phyloP scores from a whole-genome alignment of 2,888 invertebrate genomes.

The Caenorhabditis sp. region DNA sequence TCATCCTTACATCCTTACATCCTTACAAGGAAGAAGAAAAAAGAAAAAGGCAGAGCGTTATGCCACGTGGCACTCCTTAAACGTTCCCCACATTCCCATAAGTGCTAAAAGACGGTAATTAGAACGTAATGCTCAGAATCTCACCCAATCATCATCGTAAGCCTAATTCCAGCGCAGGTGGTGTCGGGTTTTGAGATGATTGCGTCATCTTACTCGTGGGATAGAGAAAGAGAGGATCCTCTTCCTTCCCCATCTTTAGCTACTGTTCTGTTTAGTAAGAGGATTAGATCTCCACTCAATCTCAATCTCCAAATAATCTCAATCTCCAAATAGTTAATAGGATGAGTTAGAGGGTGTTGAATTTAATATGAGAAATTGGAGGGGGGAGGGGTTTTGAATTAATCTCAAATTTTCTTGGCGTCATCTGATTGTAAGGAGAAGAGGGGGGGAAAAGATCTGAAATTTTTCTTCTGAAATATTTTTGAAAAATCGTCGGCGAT shows the following conservation, averaged over 20 bases:
- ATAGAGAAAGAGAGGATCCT: not conserved
- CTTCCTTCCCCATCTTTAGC: constrained; percentile 8
- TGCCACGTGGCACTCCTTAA: too few relatives aligned
- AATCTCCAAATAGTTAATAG: constrained; percentile 30
- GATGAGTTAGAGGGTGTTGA: constrained; percentile 14
- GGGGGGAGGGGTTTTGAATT: too few relatives aligned
- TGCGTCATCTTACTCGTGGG: constrained; percentile 46
- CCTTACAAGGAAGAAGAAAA: not conserved
- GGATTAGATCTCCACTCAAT: constrained; percentile 17
- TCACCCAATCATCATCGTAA: constrained; percentile 39
- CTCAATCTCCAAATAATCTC: too few relatives aligned
- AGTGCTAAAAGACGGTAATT: constrained; percentile 20
- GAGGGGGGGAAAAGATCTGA: too few relatives aligned
- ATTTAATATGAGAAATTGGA: not conserved
- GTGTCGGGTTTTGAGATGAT: constrained; percentile 18
- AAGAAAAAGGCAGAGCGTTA: not conserved
- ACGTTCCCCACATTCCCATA: not conserved
- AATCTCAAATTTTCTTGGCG: too few relatives aligned
- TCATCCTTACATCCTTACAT: too few relatives aligned
- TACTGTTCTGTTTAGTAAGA: constrained; percentile 14
- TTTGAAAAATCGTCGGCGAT: constrained; percentile 18
- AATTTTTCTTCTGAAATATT: not conserved
- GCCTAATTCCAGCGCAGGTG: constrained; percentile 52
- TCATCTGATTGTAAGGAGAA: too few relatives aligned
- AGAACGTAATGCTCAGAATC: constrained; percentile 7